phyloP scores from a whole-genome alignment of 2,797 vertebrate genomes.

The Sebastes variabilis region DNA sequence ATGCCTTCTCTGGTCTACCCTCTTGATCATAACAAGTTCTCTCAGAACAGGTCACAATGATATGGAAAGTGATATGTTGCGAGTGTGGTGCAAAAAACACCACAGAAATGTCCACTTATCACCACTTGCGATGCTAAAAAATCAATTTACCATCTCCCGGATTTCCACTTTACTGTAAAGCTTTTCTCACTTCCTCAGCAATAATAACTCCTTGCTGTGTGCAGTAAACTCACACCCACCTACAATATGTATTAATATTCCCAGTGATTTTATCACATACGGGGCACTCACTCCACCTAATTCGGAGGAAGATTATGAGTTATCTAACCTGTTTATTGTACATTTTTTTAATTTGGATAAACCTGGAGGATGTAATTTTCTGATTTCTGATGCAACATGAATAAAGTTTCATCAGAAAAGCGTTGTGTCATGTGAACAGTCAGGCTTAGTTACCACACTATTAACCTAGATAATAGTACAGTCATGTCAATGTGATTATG shows the following conservation, averaged over 20 bases:
- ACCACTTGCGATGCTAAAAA: conserved; percentile 45
- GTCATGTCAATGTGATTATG: conserved; percentile 6
- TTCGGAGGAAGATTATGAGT: background rate
- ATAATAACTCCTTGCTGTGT: conserved; percentile 31
- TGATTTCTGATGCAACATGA: too few relatives aligned
- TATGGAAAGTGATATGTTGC: conserved; percentile 11
- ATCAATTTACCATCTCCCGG: conserved; percentile 47
- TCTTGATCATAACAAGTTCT: background rate
- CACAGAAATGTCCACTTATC: conserved; percentile 32
- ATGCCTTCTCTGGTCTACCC: background rate
- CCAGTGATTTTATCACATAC: conserved; percentile 8
- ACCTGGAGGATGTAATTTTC: background rate
- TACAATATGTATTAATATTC: conserved; percentile 35
- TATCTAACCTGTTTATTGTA: background rate
- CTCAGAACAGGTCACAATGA: background rate
- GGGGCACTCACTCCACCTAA: background rate
- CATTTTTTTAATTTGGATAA: background rate
- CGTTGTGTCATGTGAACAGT: background rate
- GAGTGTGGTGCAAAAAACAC: conserved; percentile 37
- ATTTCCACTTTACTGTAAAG: conserved; percentile 40
- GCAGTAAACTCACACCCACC: conserved; percentile 45
- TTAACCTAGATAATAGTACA: background rate
- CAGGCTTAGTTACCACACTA: background rate
- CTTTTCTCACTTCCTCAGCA: conserved; percentile 58
- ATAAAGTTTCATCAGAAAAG: background rate